Conservation (phyloP, 2,113 vertebrate genomes). For the Macroglossus sobrinus region DNA sequence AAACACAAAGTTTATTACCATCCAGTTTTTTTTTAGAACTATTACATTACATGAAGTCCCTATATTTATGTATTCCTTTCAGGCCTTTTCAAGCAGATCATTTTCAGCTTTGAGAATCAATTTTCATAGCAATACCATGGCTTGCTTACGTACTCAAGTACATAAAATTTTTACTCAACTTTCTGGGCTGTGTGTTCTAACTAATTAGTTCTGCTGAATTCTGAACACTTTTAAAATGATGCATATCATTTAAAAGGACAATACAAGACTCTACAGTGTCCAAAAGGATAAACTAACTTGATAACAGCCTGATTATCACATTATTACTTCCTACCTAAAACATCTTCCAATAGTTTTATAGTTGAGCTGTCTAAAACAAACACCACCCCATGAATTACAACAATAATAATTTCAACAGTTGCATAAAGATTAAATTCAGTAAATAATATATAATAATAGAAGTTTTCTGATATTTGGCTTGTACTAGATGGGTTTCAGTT, state of each 20-base stretch:
- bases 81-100: not conserved
- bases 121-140: constrained; percentile 41
- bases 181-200: not conserved
- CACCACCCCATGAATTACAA: not conserved
- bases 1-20: not conserved
- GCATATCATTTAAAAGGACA: constrained; percentile 7
- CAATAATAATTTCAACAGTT: not conserved
- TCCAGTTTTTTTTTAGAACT: not conserved
- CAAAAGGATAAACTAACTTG: not conserved
- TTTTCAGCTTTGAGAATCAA: constrained; percentile 48
- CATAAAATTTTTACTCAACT: not conserved
- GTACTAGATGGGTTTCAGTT: not conserved
- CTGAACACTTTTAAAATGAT: constrained; percentile 11
- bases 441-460: not conserved
- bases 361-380: not conserved
- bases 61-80: constrained; percentile 29
- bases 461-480: not conserved
- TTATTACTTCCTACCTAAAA: constrained; percentile 25
- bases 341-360: constrained; percentile 12
- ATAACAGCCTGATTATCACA: not conserved
- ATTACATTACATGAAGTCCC: not conserved
- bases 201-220: constrained; percentile 59
- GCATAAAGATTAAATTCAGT: not conserved
- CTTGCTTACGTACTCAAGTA: not conserved
- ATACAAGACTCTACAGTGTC: not conserved